Evolutionary conservation across 1,140 invertebrate genomes (phyloP).

Genomic region (Chrysomallon squamiferum): DNA sequence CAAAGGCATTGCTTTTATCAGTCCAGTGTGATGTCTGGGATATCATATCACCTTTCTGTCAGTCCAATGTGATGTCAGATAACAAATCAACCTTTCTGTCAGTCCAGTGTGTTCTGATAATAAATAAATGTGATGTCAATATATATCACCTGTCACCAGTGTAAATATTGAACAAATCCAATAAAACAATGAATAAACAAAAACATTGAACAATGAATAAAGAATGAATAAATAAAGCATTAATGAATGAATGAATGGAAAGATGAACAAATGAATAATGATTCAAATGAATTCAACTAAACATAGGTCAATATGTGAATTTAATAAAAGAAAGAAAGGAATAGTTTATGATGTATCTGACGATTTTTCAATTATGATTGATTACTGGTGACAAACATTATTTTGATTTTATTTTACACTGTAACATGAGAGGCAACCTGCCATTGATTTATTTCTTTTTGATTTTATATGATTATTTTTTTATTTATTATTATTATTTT

Average conservation of each 20-base stretch:
- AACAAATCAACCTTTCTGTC: too few relatives aligned
- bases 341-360: background rate
- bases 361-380: background rate
- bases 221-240: background rate
- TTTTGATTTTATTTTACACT: background rate
- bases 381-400: background rate
- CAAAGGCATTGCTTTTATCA: too few relatives aligned
- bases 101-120: too few relatives aligned
- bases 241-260: conserved; percentile 2
- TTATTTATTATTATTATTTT: background rate
- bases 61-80: too few relatives aligned
- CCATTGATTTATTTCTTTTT: background rate
- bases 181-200: background rate
- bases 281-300: background rate
- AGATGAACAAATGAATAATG: background rate
- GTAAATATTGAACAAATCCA: background rate
- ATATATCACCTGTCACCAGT: too few relatives aligned
- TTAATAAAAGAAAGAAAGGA: background rate
- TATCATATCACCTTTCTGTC: too few relatives aligned
- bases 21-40: too few relatives aligned
- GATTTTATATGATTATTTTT: background rate
- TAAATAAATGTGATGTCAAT: too few relatives aligned
- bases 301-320: background rate
- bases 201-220: background rate
- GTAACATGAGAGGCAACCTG: background rate